Conservation (phyloP, 2,888 invertebrate species). For the Conops quadrifasciatus region DNA sequence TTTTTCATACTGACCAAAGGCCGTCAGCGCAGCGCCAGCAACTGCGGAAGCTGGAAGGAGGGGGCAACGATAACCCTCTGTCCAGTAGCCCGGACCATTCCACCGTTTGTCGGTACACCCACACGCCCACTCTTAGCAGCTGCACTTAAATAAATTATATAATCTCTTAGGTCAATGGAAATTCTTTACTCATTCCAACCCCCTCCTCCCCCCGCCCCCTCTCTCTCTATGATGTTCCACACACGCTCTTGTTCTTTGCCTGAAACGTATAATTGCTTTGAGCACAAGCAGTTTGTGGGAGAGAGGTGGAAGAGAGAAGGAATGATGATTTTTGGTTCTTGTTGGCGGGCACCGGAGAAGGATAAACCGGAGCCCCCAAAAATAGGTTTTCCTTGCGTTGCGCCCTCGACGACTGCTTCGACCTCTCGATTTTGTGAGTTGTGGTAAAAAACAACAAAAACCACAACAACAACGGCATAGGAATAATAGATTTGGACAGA, state of each 20-base stretch:
- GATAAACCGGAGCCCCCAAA: no score
- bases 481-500: not conserved
- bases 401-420: no score
- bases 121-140: slow-evolving; percentile 12
- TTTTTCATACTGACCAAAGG: no score
- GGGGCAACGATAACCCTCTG: not conserved
- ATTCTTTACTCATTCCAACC: not conserved
- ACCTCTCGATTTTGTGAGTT: not conserved
- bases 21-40: no score
- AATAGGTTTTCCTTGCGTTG: no score
- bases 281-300: no score
- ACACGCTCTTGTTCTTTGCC: no score
- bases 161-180: slow-evolving; percentile 33
- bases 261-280: no score
- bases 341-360: no score
- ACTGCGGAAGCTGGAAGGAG: not conserved
- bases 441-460: not conserved
- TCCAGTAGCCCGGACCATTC: not conserved
- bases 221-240: not conserved
- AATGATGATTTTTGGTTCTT: no score
- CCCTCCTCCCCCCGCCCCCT: not conserved
- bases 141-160: slow-evolving; percentile 29
- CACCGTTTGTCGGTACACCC: not conserved
- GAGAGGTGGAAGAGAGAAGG: no score
- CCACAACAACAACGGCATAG: not conserved